Base-by-base conservation (phyloP, 2,113 vertebrate genomes). In the Apus apus region DNA sequence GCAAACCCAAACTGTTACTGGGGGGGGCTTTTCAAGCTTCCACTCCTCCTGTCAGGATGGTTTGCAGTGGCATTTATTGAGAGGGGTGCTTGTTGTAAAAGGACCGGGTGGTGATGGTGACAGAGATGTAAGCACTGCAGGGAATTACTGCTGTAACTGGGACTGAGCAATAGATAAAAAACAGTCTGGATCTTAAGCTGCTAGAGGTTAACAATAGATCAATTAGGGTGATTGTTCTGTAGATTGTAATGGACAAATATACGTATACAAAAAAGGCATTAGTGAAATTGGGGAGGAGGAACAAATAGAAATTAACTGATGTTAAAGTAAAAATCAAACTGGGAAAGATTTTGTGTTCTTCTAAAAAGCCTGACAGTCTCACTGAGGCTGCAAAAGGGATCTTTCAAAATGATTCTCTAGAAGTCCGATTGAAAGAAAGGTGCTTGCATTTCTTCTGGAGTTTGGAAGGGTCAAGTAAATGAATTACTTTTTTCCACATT, bases 161-260 rank as follows among this genome's bases (percentile, higher is more conserved):
- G 95, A 95, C 89, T 58, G 27, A 97, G 88, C 79, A 64, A 97
- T 92, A 95, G 97, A 97, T 97, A 95, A 97, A 98, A 98, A 97
- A 14, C 79, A 95, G 96, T 34, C 96, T 90, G 68, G 73, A 89
- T 96, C 96, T 95, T 57, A 85, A 91, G 89, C 94, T 96, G 97
- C 90, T 96, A 93, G 96, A 98, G 97, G 97, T 98, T 98, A 98
- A 97, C 38, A 5, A 92, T 91, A 57, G 94, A 97, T 98, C 97
- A 98, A 98, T 98, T 98, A 98, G 97, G 97, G 96, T 96, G 98
- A 98, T 98, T 98, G 97, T 98, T 97, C 97, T 96, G 95, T 94
- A 94, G 97, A 98, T 98, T 96, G 96, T 93, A 94, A 94, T 95
- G 96, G 97, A 97, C 97, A 97, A 97, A 97, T 86, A 93, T 91